Conservation (phyloP, 2,113 vertebrate genomes). For the Crypturellus undulatus region DNA sequence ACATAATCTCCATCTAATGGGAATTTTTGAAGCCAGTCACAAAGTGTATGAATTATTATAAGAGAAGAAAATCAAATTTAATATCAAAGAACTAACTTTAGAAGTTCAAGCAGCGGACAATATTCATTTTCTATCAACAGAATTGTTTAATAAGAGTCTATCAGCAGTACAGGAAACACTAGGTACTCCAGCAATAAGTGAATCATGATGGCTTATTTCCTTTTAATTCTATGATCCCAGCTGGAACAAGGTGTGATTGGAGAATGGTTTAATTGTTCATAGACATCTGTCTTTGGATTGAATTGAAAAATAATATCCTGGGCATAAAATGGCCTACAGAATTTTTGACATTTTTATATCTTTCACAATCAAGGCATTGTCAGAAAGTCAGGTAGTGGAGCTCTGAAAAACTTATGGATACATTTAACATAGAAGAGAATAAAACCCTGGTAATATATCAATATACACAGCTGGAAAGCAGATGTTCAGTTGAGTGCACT, state of each 20-base stretch:
- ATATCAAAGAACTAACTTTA: constrained; percentile 76
- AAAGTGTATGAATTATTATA: constrained; percentile 75
- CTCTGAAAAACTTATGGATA: constrained; percentile 71
- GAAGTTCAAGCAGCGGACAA: constrained; percentile 79
- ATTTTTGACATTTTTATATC: constrained; percentile 81
- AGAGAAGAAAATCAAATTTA: constrained; percentile 74
- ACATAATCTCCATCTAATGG: constrained; percentile 76
- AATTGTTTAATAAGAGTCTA: constrained; percentile 80
- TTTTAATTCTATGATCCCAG: constrained; percentile 82
- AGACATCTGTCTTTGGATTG: constrained; percentile 83
- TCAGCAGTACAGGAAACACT: constrained; percentile 75
- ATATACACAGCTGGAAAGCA: constrained; percentile 84
- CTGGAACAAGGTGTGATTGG: constrained; percentile 82
- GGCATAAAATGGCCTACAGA: constrained; percentile 72
- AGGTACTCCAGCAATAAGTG: constrained; percentile 74
- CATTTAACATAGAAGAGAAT: constrained; percentile 75
- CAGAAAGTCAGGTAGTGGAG: constrained; percentile 78
- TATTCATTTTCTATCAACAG: constrained; percentile 74
- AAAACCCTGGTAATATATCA: constrained; percentile 81
- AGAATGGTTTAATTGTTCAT: constrained; percentile 81
- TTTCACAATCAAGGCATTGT: constrained; percentile 82
- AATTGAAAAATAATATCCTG: constrained; percentile 81
- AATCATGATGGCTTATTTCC: constrained; percentile 85
- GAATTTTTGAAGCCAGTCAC: constrained; percentile 74
- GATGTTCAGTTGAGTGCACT: constrained; percentile 78